Conservation (phyloP, 2,797 vertebrate genomes). For the Helarctos malayanus region DNA sequence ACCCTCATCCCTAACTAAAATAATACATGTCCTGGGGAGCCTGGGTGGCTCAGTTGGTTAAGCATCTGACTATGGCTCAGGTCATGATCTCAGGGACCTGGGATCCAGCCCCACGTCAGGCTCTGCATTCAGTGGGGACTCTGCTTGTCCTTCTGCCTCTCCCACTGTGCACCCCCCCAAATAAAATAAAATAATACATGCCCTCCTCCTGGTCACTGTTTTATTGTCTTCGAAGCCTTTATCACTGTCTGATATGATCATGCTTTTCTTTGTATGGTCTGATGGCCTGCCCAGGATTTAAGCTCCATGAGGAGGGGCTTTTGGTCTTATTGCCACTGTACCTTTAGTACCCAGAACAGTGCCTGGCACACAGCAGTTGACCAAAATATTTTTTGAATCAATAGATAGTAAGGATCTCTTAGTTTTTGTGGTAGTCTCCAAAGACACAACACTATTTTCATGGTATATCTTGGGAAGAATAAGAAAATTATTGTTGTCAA, state of each 20-base stretch:
- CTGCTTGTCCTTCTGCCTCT: neutral
- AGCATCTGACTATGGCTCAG: neutral
- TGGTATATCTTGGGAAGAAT: neutral
- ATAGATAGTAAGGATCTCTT: neutral
- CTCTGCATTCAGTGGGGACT: neutral
- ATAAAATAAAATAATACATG: neutral
- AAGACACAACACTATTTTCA: neutral
- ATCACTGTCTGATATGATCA: neutral
- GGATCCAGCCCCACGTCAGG: neutral
- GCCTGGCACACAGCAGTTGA: neutral
- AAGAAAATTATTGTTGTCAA: neutral
- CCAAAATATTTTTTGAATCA: neutral
- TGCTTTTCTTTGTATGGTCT: neutral
- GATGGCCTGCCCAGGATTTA: no score
- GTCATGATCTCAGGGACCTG: neutral
- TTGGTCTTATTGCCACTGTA: neutral
- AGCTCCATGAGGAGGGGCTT: neutral
- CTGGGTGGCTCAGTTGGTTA: neutral
- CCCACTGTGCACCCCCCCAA: neutral
- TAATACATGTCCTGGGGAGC: neutral
- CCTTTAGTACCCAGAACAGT: neutral
- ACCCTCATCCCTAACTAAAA: neutral
- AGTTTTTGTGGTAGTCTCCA: neutral
- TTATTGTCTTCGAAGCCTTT: neutral
- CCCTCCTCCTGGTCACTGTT: neutral